phyloP scores from a whole-genome alignment of 2,113 vertebrate species.

The Barnardius zonarius region DNA sequence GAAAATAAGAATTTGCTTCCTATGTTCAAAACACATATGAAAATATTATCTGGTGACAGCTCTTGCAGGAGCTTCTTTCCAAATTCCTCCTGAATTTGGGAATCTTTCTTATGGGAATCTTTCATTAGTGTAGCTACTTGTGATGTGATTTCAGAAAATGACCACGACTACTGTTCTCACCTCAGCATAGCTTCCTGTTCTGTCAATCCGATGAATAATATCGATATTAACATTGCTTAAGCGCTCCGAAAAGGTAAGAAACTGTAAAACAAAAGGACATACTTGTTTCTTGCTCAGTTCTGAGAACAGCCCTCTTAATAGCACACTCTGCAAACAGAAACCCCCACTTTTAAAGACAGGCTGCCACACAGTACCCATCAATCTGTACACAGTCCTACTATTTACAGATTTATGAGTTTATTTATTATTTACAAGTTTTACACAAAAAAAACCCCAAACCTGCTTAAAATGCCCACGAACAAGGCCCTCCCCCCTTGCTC shows the following conservation, averaged over 20 bases:
- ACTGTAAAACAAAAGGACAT: conserved; percentile 73
- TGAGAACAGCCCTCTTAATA: neutral
- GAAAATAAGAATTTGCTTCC: neutral
- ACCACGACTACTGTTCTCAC: conserved; percentile 60
- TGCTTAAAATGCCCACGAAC: rapidly evolving
- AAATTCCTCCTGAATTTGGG: neutral
- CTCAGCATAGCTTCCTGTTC: conserved; percentile 88
- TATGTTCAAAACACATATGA: neutral
- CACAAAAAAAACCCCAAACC: neutral
- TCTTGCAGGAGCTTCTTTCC: neutral
- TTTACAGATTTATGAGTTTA: too few relatives aligned
- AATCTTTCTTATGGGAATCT: neutral
- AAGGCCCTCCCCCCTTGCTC: rapidly evolving
- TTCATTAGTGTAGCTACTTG: rapidly evolving
- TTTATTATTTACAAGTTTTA: neutral
- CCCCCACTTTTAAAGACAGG: rapidly evolving
- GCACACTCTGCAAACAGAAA: neutral
- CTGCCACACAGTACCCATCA: rapidly evolving
- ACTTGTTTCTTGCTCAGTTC: neutral
- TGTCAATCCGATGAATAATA: conserved; percentile 95
- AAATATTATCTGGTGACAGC: neutral
- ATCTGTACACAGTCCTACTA: neutral
- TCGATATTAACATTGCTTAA: conserved; percentile 93
- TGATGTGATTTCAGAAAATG: neutral
- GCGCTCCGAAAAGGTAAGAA: conserved; percentile 95